Conservation (phyloP, 2,888 invertebrate species). For the Dicroscelio sp. region DNA sequence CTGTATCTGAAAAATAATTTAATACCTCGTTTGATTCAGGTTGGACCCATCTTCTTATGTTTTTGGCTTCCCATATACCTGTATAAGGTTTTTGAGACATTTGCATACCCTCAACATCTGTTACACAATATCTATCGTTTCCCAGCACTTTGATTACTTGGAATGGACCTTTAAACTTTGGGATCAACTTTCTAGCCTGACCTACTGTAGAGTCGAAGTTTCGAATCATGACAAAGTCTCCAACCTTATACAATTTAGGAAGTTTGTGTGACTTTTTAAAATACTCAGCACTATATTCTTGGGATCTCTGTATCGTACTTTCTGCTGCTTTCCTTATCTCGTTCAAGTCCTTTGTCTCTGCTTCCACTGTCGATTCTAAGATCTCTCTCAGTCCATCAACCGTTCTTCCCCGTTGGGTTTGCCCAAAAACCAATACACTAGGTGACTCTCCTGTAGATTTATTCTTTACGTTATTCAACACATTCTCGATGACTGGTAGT, state of each 20-base stretch:
- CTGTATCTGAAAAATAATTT: too few species aligned
- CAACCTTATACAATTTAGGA: neutral
- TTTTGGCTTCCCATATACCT: too few species aligned
- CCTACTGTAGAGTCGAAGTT: neutral
- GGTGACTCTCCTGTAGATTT: neutral
- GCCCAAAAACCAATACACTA: neutral
- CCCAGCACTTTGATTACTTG: too few species aligned
- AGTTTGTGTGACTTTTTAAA: neutral
- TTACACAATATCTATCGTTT: too few species aligned
- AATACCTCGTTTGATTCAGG: too few species aligned
- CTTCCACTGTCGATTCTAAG: too few species aligned
- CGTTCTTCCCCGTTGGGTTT: neutral
- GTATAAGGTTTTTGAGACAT: too few species aligned
- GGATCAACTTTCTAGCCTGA: neutral
- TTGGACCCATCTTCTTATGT: too few species aligned
- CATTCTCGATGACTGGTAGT: conserved; percentile 5
- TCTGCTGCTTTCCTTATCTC: neutral
- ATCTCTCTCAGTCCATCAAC: neutral
- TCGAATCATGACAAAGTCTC: neutral
- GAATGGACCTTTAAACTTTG: neutral
- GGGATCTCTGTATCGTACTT: neutral
- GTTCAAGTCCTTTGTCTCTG: too few species aligned
- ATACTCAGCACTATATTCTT: neutral
- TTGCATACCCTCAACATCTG: too few species aligned
- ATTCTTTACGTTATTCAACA: conserved; percentile 12